Evolutionary conservation across 2,888 invertebrate species (phyloP), one percentile per base, ranked within the genome.

Genomic region (Caradrina clavipalpis): DNA sequence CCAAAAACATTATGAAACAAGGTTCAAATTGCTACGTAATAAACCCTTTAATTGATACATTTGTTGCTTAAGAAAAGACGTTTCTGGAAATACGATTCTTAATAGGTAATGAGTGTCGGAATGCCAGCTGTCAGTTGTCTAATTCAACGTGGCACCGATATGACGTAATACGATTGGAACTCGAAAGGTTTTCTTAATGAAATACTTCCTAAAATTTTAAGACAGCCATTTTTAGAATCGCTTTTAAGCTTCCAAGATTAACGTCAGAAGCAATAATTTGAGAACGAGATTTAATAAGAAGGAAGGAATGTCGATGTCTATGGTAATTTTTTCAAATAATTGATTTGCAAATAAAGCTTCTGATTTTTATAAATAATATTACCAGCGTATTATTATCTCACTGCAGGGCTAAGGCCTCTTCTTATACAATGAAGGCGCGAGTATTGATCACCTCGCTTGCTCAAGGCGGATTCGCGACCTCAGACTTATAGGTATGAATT

Each of bases 131-230:
- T 55, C 21, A 4, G 53, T 61, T 2, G n/a, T 45, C 59, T 42
- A 53, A 71, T 77, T 42, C 31, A 58, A 55, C 17, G 8, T 2
- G 11, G n/a, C 17, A n/a, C 51, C 7, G 58, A 59, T 11, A 31
- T 26, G 50, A 49, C 19, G 22, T 26, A 59, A 77, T 53, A 49
- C n/a, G 62, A 77, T 70, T 70, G 31, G 42, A 53, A 47, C 53
- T 69, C 11, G 22, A 70, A 62, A 50, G 42, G n/a, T 70, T 50
- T 59, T 76, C 39, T 39, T 1, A 19, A 19, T 54, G 42, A 70
- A 70, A 65, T 61, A 49, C 22, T 19, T 31, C n/a, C 26, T 64
- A 35, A 67, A 47, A 39, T 54, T 47, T 70, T 42, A 54, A 17
- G 47, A 54, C 42, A 31, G 11, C 0, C 2, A 22, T 22, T 49